Evolutionary conservation across 2,113 vertebrate species (phyloP).

Genomic region (Oncorhynchus clarkii): DNA sequence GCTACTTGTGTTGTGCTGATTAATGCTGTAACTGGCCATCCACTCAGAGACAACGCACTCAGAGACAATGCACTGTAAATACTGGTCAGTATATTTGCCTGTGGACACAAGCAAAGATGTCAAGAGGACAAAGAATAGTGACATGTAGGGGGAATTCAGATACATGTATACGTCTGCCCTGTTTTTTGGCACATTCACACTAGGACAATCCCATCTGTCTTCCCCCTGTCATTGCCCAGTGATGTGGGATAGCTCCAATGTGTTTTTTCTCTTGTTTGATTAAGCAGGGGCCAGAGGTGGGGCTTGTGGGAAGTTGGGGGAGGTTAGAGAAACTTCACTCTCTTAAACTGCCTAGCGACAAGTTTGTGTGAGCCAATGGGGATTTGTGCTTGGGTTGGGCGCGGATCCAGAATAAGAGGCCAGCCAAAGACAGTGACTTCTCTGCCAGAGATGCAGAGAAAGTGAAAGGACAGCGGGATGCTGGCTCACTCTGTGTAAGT

Average conservation of each 20-base stretch:
- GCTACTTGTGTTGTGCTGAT: too few relatives aligned
- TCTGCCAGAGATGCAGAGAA: slow-evolving; percentile 30
- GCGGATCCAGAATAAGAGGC: slow-evolving; percentile 11
- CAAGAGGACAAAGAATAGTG: neutral
- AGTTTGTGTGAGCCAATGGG: slow-evolving; percentile 47
- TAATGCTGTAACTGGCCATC: neutral
- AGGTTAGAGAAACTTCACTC: slow-evolving; percentile 47
- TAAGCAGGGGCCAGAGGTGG: slow-evolving; percentile 54
- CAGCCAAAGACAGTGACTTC: slow-evolving; percentile 26
- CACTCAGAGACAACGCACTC: neutral
- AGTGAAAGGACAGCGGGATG: slow-evolving; percentile 10
- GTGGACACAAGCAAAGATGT: neutral
- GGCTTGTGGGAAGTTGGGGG: slow-evolving; percentile 35
- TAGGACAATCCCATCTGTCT: slow-evolving; percentile 53
- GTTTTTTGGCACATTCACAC: slow-evolving; percentile 47
- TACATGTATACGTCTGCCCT: slow-evolving; percentile 22
- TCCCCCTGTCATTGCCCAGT: slow-evolving; percentile 61
- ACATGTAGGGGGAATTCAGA: neutral
- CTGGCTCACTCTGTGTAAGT: slow-evolving; percentile 6
- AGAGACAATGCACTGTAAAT: neutral
- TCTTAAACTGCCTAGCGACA: slow-evolving; percentile 63
- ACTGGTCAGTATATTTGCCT: neutral
- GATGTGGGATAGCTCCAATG: slow-evolving; percentile 49
- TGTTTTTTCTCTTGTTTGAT: slow-evolving; percentile 58
- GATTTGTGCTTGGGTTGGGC: slow-evolving; percentile 20